Conservation (phyloP, 2,888 invertebrate genomes). For the Rhingia campestris region DNA sequence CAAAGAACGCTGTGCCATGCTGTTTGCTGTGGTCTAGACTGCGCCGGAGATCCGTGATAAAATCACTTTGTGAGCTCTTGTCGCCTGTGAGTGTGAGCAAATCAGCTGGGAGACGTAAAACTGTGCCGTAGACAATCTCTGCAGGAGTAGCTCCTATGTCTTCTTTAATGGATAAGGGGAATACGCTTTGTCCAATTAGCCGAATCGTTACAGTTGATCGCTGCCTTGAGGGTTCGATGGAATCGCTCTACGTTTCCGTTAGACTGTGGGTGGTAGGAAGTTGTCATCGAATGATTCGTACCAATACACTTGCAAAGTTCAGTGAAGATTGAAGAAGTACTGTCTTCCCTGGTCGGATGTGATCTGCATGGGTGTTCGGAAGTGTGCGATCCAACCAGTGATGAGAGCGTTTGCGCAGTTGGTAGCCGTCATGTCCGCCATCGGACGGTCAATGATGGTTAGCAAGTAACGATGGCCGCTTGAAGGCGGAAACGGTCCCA, state of each 20-base stretch:
- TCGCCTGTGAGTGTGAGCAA: not conserved
- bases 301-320: not conserved
- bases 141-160: no score
- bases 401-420: no score
- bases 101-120: not conserved
- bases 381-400: not conserved
- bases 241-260: conserved; percentile 9
- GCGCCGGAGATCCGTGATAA: not conserved
- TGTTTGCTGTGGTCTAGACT: no score
- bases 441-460: no score
- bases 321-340: no score
- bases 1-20: no score
- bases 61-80: not conserved
- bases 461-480: not conserved
- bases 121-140: not conserved
- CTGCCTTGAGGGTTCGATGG: no score
- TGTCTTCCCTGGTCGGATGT: not conserved
- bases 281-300: no score
- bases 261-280: not conserved
- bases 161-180: no score
- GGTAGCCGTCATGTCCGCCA: no score
- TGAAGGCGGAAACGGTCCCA: not conserved
- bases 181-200: not conserved
- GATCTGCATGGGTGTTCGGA: not conserved
- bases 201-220: no score